Evolutionary conservation across 2,797 vertebrate genomes (phyloP), one percentile per base, ranked within the genome.

Genomic region (Adrianichthys oophorus): DNA sequence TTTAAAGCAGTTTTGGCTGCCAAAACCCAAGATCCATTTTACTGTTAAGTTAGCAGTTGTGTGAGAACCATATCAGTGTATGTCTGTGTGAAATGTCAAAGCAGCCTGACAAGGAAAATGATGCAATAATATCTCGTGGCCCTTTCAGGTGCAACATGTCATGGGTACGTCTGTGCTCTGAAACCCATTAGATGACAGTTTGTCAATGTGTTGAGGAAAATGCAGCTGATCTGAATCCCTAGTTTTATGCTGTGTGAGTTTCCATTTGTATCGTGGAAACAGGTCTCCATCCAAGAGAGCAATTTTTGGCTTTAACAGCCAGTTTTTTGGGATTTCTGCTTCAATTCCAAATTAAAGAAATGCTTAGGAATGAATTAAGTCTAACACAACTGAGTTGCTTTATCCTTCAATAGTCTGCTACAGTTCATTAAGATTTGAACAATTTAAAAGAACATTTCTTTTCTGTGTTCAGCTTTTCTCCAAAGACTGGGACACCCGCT

Each of bases 401-500:
- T 12, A 12, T 37, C 32, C 32, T 37, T 37, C 29, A 32, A 10
- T 0, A 37, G 10, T 37, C 32, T 37, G 32, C 10, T 10, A 13
- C 32, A 37, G 32, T 37, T 37, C 13, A 37, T 13, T 37, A 37
- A 13, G 32, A 37, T 12, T 12, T 37, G 10, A 12, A 12, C 32
- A 37, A 37, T 37, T 16, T 10, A 58, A 40, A 32, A 55, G 45
- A 4, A 16, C 42, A 59, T 69, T 74, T 56, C 19, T 68, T 72
- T 65, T 52, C 57, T 45, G 8, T 59, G 54, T 1, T 68, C 41
- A 48, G 43, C 24, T 17, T 64, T 62, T 62, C 57, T 62, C 61
- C 19, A 52, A 59, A 53, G 44, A 50, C 44, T 55, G 68, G 42
- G 67, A 63, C 67, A 37, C 18, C 57, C 2, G 15, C 65, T 62